Percentiles rank a stretch among this genome's conserved stretches.
These are phyloP conservation scores for Tuta absoluta DNA, from an alignment of 2,888 invertebrate species.

Conservation along the genomic window DNA sequence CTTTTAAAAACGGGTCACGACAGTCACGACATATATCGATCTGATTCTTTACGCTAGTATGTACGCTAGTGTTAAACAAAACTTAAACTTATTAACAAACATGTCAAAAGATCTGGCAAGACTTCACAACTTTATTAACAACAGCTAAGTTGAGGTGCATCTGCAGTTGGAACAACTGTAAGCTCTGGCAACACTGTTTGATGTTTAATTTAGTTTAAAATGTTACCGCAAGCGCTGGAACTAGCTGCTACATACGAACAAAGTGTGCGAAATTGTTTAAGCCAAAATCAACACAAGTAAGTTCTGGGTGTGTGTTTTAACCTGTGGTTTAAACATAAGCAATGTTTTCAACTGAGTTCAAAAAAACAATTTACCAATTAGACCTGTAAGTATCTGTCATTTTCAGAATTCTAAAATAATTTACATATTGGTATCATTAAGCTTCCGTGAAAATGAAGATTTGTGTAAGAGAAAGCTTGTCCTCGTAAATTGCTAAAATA, in stretches of 20 bases:
- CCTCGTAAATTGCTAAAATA: too few species aligned
- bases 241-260: background rate
- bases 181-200: conserved; percentile 10
- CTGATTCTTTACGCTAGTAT: too few species aligned
- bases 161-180: background rate
- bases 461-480: too few species aligned
- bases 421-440: too few species aligned
- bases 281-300: background rate
- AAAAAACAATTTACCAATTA: too few species aligned
- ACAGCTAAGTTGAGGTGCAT: background rate
- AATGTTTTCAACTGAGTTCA: too few species aligned
- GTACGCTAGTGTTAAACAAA: background rate
- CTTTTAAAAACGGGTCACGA: too few species aligned
- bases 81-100: background rate
- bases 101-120: conserved; percentile 10
- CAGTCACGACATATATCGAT: too few species aligned
- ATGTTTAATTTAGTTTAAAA: conserved; percentile 10
- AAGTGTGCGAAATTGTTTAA: conserved; percentile 3
- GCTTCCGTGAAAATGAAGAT: too few species aligned
- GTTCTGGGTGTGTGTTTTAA: background rate
- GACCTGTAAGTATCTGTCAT: too few species aligned
- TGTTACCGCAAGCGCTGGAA: conserved; percentile 2
- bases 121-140: conserved; percentile 7
- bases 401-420: too few species aligned
- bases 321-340: too few species aligned